These are phyloP conservation scores for Mobula birostris DNA, from an alignment of 2,113 vertebrate species.

Conservation along the genomic window DNA sequence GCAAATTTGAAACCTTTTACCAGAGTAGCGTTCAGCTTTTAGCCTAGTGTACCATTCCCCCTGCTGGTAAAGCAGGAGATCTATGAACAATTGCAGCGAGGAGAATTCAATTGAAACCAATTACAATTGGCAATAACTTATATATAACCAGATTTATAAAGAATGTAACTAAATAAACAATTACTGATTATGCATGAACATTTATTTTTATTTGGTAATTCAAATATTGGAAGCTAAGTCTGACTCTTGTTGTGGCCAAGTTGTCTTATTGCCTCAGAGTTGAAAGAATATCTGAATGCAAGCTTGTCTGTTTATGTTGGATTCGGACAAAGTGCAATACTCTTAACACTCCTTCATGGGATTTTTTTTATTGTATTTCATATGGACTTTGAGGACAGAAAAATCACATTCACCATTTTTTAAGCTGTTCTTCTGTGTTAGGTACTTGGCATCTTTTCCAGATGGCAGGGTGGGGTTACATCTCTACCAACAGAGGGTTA, in stretches of 20 bases:
- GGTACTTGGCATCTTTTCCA: background rate
- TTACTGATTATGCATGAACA: background rate
- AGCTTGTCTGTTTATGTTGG: background rate
- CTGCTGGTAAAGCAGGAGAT: background rate
- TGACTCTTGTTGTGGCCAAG: background rate
- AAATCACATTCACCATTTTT: background rate
- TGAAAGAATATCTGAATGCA: background rate
- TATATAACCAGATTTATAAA: background rate
- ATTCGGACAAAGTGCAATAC: background rate
- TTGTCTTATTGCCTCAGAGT: background rate
- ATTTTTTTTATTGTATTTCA: background rate
- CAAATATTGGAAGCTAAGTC: background rate
- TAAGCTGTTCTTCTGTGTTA: background rate
- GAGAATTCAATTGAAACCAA: background rate
- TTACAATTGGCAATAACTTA: background rate
- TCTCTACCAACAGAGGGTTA: no score
- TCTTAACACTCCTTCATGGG: background rate
- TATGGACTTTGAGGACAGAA: background rate
- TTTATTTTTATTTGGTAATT: background rate
- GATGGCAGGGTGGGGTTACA: no score
- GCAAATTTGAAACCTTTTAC: background rate
- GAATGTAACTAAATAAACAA: background rate
- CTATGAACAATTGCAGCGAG: background rate
- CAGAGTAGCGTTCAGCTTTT: background rate
- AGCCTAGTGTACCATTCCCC: background rate